phyloP scores from a whole-genome alignment of 2,113 vertebrate genomes.

The Parus major region DNA sequence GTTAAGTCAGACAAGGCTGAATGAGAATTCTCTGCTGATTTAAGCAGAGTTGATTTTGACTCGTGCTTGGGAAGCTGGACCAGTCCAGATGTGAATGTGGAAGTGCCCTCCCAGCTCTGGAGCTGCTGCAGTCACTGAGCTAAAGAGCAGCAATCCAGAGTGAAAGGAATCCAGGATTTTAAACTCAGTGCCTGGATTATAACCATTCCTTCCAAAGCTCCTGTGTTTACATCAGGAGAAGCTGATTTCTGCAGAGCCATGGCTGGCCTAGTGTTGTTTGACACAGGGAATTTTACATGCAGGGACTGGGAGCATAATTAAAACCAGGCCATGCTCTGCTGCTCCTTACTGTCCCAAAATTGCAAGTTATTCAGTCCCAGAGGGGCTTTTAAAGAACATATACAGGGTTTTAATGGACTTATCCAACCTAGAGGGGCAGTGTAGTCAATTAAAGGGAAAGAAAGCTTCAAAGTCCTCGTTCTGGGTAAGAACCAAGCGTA shows the following conservation, averaged over 20 bases:
- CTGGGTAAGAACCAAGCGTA: neutral
- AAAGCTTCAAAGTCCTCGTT: neutral
- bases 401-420: conserved; percentile 1
- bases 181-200: conserved; percentile 11
- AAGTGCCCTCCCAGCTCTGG: neutral
- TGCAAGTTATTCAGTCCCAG: neutral
- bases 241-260: conserved; percentile 31
- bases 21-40: neutral
- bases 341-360: conserved; percentile 48
- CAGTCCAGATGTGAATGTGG: fast-evolving
- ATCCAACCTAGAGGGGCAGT: neutral
- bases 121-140: neutral
- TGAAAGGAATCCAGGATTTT: neutral
- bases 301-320: conserved; percentile 47
- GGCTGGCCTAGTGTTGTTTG: conserved; percentile 5
- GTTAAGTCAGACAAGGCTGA: neutral
- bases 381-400: conserved; percentile 31
- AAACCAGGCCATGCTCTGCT: conserved; percentile 48
- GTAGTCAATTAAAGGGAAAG: neutral
- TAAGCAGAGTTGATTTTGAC: neutral
- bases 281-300: conserved; percentile 14
- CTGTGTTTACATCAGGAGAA: conserved; percentile 48
- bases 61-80: neutral
- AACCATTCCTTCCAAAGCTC: conserved; percentile 24
- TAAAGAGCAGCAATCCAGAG: neutral